These are phyloP conservation scores for Cyprinodon tularosa DNA, from an alignment of 2,113 vertebrate genomes.

Conservation along the genomic window DNA sequence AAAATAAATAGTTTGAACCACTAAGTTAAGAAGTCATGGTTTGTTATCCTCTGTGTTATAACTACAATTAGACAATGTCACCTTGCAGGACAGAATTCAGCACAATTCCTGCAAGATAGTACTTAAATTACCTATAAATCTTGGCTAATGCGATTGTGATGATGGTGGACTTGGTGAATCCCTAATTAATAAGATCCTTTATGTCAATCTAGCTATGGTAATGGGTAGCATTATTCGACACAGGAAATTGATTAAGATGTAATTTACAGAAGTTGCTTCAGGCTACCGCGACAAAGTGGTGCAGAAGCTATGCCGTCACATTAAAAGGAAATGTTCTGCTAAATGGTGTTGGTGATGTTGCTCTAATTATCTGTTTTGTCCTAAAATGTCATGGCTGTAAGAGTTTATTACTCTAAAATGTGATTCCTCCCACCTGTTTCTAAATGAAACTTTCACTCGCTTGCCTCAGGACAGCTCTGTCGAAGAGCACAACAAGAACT, in stretches of 20 bases:
- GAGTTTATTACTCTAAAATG: not conserved
- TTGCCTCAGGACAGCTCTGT: constrained; percentile 24
- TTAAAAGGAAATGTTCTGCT: constrained; percentile 38
- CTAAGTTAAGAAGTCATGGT: not conserved
- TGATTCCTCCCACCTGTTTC: constrained; percentile 33
- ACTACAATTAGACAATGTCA: constrained; percentile 1
- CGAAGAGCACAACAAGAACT: constrained; percentile 38
- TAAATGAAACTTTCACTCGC: not conserved
- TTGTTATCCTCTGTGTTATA: no score
- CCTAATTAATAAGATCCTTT: constrained; percentile 12
- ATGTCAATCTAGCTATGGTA: constrained; percentile 15
- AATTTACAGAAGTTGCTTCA: constrained; percentile 20
- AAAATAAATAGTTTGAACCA: not conserved
- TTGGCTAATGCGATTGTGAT: constrained; percentile 3
- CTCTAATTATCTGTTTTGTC: constrained; percentile 41
- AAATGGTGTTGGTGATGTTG: constrained; percentile 29
- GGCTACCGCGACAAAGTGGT: constrained; percentile 10
- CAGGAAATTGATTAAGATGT: constrained; percentile 6
- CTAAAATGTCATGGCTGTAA: constrained; percentile 35
- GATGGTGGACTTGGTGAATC: not conserved
- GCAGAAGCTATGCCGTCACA: constrained; percentile 11
- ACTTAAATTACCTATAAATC: constrained; percentile 1
- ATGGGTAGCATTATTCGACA: constrained; percentile 15
- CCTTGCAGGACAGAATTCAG: constrained; percentile 5
- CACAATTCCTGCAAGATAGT: not conserved